Base-by-base conservation (phyloP, 2,888 invertebrate species). In the Trimorus sp. region DNA sequence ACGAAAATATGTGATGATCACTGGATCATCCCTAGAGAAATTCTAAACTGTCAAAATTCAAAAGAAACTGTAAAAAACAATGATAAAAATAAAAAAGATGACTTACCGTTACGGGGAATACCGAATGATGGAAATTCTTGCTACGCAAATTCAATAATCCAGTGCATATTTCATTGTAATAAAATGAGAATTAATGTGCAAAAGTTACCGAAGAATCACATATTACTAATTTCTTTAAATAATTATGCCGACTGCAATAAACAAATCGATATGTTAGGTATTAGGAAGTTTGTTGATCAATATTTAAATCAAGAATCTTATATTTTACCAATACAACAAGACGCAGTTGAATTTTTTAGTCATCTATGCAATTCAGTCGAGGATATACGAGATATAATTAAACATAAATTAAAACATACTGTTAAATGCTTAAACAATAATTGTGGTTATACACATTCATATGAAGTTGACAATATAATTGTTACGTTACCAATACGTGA, bases 271-370 rank as follows among this genome's bases (percentile, higher is more conserved):
- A 54, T 69, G 12, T 11, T 58, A 14, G 15, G 12, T 48, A 54
- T 69, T 58, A 58, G 54, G 58, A 14, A n/a, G 15, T 68, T 58
- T 68, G 37, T 58, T 58, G 36, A 68, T 58, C 7, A 4, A 26
- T n/a, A 16, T 54, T 54, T 68, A 56, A 36, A 45, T 38, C 14
- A 12, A 7, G n/a, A 69, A 69, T 36, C 3, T 9, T 69, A 48
- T 37, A 15, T 3, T 37, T 42, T 15, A 26, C 38, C 11, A 9
- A 5, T 48, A 15, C 58, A 69, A 58, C 56, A 69, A 69, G 58
- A 69, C 48, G 69, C 49, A 12, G 48, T 69, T 37, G 69, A 69
- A 58, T 69, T 69, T 58, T 58, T 69, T 0, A 58, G 16, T 58
- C 45, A 69, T 38, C 38, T 69, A 15, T 58, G 69, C 16, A 16